Evolutionary conservation across 1,140 invertebrate genomes (phyloP).

Genomic region (Eufriesea mexicana): DNA sequence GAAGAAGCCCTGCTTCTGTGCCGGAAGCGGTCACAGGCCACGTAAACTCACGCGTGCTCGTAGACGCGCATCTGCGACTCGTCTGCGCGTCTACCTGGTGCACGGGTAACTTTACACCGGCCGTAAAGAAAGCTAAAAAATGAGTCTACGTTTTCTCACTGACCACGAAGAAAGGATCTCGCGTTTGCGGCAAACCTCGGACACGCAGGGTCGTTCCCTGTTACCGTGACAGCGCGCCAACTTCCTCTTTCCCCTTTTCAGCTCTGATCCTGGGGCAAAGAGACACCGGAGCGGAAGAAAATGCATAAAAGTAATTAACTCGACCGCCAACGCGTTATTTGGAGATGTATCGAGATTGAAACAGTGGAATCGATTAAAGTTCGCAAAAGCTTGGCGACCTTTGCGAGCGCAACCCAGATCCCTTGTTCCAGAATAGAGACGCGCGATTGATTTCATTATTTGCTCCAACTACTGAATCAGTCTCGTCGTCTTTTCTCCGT

Average conservation of each 20-base stretch:
- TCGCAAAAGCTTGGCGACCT: slow-evolving; percentile 41
- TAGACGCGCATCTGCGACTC: slow-evolving; percentile 32
- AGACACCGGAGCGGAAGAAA: neutral
- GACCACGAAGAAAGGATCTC: slow-evolving; percentile 45
- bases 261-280: neutral
- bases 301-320: neutral
- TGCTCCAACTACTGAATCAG: slow-evolving; percentile 22
- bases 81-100: slow-evolving; percentile 12
- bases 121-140: slow-evolving; percentile 39
- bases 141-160: slow-evolving; percentile 26
- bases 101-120: slow-evolving; percentile 49
- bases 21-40: slow-evolving; percentile 63
- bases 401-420: slow-evolving; percentile 16
- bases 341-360: slow-evolving; percentile 27
- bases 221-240: too few species aligned
- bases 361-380: slow-evolving; percentile 50
- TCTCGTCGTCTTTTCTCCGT: neutral
- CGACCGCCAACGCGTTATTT: neutral
- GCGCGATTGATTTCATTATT: slow-evolving; percentile 68
- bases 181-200: slow-evolving; percentile 17
- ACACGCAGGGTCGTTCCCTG: neutral
- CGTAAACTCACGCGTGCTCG: slow-evolving; percentile 16
- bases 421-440: slow-evolving; percentile 7
- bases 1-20: slow-evolving; percentile 54
- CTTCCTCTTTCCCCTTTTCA: neutral